A percentile compares a stretch with the other conserved stretches of the same genome.
phyloP scores from a whole-genome alignment of 2,113 vertebrate species.

The Aegotheles bennettii region DNA sequence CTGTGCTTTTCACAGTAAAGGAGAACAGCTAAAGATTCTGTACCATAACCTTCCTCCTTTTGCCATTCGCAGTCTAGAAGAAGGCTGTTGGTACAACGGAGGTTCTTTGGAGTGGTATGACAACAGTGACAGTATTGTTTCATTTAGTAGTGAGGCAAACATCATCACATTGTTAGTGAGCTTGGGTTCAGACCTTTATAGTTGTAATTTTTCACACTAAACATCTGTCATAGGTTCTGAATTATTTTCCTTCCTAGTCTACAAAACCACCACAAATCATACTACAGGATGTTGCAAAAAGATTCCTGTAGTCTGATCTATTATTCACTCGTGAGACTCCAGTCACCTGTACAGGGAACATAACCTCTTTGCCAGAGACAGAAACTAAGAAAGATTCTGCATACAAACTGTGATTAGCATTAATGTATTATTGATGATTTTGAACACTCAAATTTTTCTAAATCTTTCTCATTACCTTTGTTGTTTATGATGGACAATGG shows the following conservation, averaged over 20 bases:
- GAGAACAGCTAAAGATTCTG: neutral
- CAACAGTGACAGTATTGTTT: neutral
- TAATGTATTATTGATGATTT: neutral
- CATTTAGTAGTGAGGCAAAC: neutral
- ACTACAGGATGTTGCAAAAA: neutral
- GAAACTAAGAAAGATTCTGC: neutral
- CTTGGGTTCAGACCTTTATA: neutral
- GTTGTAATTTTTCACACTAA: neutral
- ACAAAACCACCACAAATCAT: neutral
- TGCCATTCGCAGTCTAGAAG: neutral
- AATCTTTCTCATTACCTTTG: neutral
- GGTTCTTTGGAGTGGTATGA: neutral
- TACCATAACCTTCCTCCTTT: neutral
- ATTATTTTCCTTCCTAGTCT: neutral
- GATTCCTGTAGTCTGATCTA: neutral
- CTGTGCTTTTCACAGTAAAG: neutral
- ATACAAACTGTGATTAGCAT: neutral
- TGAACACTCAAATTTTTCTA: neutral
- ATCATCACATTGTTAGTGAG: neutral
- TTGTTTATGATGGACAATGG: neutral
- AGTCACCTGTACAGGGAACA: fast-evolving
- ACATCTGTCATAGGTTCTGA: fast-evolving
- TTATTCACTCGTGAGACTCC: neutral
- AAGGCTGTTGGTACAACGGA: neutral
- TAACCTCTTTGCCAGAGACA: neutral